Percentiles rank a stretch among this genome's conserved stretches.
phyloP scores from a whole-genome alignment of 1,140 invertebrate genomes.

The Sarcophaga bullata region DNA sequence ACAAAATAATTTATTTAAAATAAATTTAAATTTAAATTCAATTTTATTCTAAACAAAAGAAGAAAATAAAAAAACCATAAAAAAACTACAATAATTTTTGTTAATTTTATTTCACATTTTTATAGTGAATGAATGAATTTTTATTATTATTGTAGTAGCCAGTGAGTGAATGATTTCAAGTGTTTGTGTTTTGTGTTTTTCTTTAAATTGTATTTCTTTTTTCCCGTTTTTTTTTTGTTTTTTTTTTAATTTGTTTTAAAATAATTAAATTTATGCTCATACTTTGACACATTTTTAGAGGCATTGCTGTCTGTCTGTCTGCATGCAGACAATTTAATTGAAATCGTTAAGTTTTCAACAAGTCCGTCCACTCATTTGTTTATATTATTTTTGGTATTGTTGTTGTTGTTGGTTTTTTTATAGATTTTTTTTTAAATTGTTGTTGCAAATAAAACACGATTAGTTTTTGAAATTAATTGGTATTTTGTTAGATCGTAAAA shows the following conservation, averaged over 20 bases:
- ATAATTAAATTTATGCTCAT: constrained; percentile 9
- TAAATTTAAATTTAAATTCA: too few species aligned
- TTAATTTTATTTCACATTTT: too few species aligned
- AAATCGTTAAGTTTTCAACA: constrained; percentile 22
- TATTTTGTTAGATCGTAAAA: constrained; percentile 16
- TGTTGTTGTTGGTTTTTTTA: not conserved
- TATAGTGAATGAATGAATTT: too few species aligned
- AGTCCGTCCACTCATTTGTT: not conserved
- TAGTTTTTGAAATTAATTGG: not conserved
- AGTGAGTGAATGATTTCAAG: not conserved
- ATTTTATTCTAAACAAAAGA: too few species aligned
- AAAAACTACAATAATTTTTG: too few species aligned
- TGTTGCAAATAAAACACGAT: not conserved
- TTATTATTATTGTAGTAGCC: too few species aligned
- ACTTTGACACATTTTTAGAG: constrained; percentile 18
- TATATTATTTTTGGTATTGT: too few species aligned
- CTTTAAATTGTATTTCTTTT: not conserved
- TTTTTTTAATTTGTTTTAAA: not conserved
- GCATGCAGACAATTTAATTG: not conserved
- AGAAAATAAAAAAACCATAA: too few species aligned
- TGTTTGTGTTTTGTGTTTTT: not conserved
- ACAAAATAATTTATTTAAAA: too few species aligned
- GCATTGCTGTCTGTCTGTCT: too few species aligned
- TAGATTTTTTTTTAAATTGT: not conserved
- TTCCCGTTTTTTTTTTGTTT: not conserved